Evolutionary conservation across 1,140 invertebrate species (phyloP).

Genomic region (Holcopasites calliopsidis): DNA sequence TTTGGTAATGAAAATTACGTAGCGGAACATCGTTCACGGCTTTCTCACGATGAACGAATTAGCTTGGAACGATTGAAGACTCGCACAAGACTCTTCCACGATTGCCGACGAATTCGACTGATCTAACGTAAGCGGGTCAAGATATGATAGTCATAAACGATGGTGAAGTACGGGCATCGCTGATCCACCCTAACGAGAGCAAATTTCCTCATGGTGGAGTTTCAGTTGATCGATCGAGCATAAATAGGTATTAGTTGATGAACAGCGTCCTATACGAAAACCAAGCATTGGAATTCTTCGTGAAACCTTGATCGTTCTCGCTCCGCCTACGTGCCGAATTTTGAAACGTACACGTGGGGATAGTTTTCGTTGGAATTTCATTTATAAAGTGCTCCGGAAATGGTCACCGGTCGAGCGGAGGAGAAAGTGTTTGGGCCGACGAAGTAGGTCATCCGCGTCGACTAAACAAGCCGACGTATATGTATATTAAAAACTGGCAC

Average conservation of each 20-base stretch:
- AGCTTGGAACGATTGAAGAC: too few species aligned
- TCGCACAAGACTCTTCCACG: too few species aligned
- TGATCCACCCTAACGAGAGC: too few species aligned
- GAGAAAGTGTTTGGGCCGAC: slow-evolving; percentile 11
- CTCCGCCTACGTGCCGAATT: neutral
- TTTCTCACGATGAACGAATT: too few species aligned
- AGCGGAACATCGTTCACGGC: neutral
- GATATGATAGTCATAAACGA: too few species aligned
- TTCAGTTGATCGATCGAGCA: too few species aligned
- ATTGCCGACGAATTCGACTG: too few species aligned
- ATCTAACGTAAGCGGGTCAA: too few species aligned
- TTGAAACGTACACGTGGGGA: neutral
- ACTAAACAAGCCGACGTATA: neutral
- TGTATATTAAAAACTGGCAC: neutral
- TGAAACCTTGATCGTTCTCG: neutral
- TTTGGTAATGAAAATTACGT: slow-evolving; percentile 43
- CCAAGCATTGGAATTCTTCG: neutral
- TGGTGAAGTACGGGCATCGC: too few species aligned
- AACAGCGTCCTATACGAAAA: too few species aligned
- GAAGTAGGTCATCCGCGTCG: slow-evolving; percentile 4
- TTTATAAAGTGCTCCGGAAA: neutral
- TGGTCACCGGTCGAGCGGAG: neutral
- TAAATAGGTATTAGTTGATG: too few species aligned
- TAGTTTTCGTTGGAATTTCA: neutral
- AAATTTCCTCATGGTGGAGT: too few species aligned